A percentile compares a stretch with the other conserved stretches of the same genome.
Conservation (phyloP, 2,797 vertebrate species). For the Cygnus olor region DNA sequence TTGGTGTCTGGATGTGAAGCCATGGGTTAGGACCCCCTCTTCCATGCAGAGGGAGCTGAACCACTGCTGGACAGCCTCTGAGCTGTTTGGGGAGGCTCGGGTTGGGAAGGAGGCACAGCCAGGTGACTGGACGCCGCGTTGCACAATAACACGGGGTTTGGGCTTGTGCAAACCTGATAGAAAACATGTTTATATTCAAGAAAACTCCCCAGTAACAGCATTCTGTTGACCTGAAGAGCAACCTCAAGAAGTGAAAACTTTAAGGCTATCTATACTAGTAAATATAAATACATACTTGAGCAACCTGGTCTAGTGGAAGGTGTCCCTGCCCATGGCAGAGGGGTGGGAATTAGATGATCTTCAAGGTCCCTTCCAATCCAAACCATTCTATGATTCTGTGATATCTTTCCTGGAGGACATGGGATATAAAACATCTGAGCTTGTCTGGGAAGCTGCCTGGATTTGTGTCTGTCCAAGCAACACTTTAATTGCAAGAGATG, state of each 20-base stretch:
- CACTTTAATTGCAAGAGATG: not conserved
- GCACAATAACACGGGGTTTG: not conserved
- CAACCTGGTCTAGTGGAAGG: too few relatives aligned
- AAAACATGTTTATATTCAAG: not conserved
- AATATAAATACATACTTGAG: too few relatives aligned
- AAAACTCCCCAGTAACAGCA: not conserved
- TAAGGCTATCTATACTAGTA: not conserved
- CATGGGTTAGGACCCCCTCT: not conserved
- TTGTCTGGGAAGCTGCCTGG: constrained; percentile 1
- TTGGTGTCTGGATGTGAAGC: not conserved
- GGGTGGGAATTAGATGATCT: too few relatives aligned
- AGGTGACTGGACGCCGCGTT: not conserved
- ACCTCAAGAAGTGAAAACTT: not conserved
- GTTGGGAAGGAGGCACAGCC: not conserved
- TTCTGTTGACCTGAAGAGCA: not conserved
- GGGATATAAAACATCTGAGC: not conserved
- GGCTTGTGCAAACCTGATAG: not conserved
- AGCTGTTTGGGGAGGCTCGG: not conserved
- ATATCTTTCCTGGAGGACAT: not conserved
- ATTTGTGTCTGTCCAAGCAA: not conserved
- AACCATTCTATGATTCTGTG: too few relatives aligned
- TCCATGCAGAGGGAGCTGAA: not conserved
- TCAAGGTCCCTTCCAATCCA: too few relatives aligned
- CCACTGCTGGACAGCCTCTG: not conserved
- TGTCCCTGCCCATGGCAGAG: too few relatives aligned